phyloP scores from a whole-genome alignment of 2,113 vertebrate species.

The Manacus vitellinus region DNA sequence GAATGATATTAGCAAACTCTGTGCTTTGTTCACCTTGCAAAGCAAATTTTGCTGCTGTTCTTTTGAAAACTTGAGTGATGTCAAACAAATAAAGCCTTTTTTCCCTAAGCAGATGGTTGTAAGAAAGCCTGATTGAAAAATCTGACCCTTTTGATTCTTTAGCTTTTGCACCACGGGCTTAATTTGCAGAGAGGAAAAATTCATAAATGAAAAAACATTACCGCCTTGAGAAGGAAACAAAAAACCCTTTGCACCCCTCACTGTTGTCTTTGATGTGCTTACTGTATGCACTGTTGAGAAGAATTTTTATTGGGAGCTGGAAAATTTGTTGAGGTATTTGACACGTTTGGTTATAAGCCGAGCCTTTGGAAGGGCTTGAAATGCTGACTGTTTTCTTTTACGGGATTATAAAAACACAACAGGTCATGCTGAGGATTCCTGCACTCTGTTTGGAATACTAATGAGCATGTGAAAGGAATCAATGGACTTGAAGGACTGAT shows the following conservation, averaged over 20 bases:
- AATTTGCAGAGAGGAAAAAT: not conserved
- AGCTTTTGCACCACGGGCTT: not conserved
- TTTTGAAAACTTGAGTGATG: not conserved
- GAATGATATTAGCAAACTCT: not conserved
- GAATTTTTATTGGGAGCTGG: not conserved
- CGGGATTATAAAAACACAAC: not conserved
- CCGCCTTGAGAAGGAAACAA: not conserved
- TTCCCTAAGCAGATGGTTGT: not conserved
- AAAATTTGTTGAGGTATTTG: not conserved
- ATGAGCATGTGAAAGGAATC: not conserved
- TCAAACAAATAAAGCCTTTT: not conserved
- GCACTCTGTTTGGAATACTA: not conserved
- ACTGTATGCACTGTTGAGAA: not conserved
- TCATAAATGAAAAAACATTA: not conserved
- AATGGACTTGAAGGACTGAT: not conserved
- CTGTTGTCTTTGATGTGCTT: not conserved
- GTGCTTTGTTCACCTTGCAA: not conserved
- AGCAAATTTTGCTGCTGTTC: not conserved
- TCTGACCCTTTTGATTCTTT: not conserved
- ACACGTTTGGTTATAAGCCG: not conserved
- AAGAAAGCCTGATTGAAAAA: not conserved
- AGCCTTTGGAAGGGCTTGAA: slow-evolving; percentile 1
- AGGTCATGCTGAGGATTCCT: not conserved
- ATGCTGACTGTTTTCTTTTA: not conserved
- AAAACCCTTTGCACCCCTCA: not conserved